These are phyloP conservation scores for Microdon myrmicae DNA, from an alignment of 2,888 invertebrate genomes.

Conservation along the genomic window DNA sequence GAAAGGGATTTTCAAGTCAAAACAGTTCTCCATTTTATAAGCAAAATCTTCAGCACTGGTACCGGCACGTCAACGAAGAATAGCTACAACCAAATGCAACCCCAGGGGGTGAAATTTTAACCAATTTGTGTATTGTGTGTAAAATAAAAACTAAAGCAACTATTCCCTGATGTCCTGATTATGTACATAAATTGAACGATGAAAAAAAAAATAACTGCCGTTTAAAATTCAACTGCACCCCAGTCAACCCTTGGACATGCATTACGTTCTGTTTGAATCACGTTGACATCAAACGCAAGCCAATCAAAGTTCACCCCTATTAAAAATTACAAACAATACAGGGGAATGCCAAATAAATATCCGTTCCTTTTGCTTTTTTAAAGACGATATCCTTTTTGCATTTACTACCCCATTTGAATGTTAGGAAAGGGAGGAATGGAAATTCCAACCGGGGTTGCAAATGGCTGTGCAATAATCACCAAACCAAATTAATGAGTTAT, in stretches of 20 bases:
- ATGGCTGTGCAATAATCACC: slow-evolving; percentile 53
- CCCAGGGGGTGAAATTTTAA: slow-evolving; percentile 34
- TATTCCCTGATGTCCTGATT: slow-evolving; percentile 29
- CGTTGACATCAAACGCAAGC: slow-evolving; percentile 53
- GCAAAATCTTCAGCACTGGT: slow-evolving; percentile 9
- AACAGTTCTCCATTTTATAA: slow-evolving; percentile 30
- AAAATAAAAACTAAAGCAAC: slow-evolving; percentile 39
- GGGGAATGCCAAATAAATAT: slow-evolving; percentile 14
- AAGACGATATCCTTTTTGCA: slow-evolving; percentile 44
- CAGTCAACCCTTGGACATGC: slow-evolving; percentile 34
- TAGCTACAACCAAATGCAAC: slow-evolving; percentile 18
- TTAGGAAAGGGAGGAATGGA: slow-evolving; percentile 14
- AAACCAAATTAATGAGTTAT: slow-evolving; percentile 56
- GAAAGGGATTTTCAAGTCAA: no score
- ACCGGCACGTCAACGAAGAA: not conserved
- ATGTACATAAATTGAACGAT: slow-evolving; percentile 43
- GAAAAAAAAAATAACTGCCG: slow-evolving; percentile 18
- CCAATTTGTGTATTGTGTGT: slow-evolving; percentile 45
- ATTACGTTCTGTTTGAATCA: slow-evolving; percentile 25
- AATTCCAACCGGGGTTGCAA: slow-evolving; percentile 28
- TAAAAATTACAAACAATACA: slow-evolving; percentile 36
- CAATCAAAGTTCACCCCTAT: slow-evolving; percentile 59
- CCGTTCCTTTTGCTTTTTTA: slow-evolving; percentile 3
- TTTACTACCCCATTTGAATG: slow-evolving; percentile 49
- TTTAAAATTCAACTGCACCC: slow-evolving; percentile 14